phyloP scores from a whole-genome alignment of 2,113 vertebrate genomes.

The Perca fluviatilis region DNA sequence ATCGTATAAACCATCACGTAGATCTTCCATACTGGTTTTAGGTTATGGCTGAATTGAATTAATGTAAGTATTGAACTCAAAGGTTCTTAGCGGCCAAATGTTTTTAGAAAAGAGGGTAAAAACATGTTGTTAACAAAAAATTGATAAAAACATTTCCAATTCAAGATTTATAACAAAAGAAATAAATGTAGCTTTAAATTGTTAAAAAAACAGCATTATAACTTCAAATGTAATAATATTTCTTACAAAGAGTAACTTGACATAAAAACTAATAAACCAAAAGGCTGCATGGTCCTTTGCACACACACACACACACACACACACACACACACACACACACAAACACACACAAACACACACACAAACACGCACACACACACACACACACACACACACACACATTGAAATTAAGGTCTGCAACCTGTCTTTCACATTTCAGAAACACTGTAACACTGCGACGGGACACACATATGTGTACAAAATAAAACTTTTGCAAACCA shows the following conservation, averaged over 20 bases:
- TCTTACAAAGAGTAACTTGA: not conserved
- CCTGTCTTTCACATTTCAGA: not conserved
- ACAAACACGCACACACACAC: too few species aligned
- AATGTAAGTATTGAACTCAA: too few species aligned
- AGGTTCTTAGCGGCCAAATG: too few species aligned
- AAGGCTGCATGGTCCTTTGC: not conserved
- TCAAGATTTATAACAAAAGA: not conserved
- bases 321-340: too few species aligned
- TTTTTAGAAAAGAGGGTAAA: too few species aligned
- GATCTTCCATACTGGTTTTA: not conserved
- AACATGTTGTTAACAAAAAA: too few species aligned
- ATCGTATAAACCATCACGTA: not conserved
- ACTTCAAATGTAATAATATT: not conserved
- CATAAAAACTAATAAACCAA: not conserved
- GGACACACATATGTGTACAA: not conserved
- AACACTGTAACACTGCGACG: not conserved
- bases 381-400: too few species aligned
- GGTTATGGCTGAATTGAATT: not conserved
- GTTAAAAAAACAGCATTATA: not conserved
- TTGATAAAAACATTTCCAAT: too few species aligned
- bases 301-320: too few species aligned
- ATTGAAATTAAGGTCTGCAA: not conserved
- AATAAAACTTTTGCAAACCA: conserved; percentile 53
- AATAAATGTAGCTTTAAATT: not conserved
- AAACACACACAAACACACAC: too few species aligned